phyloP scores from a whole-genome alignment of 2,113 vertebrate species.

The Regulus satrapa region DNA sequence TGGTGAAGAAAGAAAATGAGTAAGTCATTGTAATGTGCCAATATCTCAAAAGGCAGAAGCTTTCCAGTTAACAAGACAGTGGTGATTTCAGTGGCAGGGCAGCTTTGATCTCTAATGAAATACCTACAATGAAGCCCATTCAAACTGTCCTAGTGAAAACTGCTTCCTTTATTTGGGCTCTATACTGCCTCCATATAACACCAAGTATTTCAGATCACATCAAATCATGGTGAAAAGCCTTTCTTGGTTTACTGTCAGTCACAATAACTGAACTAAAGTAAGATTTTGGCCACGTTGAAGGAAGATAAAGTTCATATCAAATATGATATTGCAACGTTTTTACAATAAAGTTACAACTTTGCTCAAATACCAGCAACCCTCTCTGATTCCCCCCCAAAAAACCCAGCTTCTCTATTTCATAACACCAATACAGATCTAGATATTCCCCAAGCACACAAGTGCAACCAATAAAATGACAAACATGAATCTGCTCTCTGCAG shows the following conservation, averaged over 20 bases:
- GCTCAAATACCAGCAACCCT: neutral
- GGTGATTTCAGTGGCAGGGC: neutral
- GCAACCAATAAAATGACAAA: neutral
- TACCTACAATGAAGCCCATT: neutral
- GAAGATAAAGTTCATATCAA: neutral
- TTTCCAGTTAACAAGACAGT: neutral
- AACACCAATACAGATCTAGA: neutral
- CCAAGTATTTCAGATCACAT: neutral
- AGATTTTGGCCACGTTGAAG: neutral
- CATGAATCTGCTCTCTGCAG: neutral
- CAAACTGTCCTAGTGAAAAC: neutral
- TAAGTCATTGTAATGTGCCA: neutral
- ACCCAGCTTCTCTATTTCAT: neutral
- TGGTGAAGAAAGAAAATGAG: slow-evolving; percentile 43
- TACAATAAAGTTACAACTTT: neutral
- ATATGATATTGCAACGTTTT: neutral
- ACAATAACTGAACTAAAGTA: neutral
- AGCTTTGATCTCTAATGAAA: neutral
- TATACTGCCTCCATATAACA: neutral
- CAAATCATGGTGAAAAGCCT: neutral
- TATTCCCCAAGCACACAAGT: neutral
- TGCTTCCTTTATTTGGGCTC: neutral
- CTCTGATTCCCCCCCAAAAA: neutral
- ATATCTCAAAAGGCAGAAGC: neutral
- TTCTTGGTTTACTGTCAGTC: neutral